These are phyloP conservation scores for Cotesia congregata DNA, from an alignment of 2,888 invertebrate species.

Conservation along the genomic window DNA sequence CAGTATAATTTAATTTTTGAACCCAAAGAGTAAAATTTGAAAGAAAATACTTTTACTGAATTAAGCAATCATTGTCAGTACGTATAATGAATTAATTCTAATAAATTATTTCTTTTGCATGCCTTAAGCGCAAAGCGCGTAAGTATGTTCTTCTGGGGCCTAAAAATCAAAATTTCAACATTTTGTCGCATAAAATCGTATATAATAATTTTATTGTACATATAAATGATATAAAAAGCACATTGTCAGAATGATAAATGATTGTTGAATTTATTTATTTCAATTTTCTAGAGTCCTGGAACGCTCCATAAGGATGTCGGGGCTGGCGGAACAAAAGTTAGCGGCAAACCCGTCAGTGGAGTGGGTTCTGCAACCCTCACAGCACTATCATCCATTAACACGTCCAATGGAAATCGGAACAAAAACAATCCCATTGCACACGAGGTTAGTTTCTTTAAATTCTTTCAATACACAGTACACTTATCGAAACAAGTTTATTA, in stretches of 20 bases:
- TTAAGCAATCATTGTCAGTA: too few species aligned
- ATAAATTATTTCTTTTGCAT: too few species aligned
- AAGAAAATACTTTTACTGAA: too few species aligned
- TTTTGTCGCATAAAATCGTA: too few species aligned
- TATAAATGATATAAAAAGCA: too few species aligned
- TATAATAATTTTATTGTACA: too few species aligned
- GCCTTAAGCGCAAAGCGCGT: too few species aligned
- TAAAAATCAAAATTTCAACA: too few species aligned
- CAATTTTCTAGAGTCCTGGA: constrained; percentile 66
- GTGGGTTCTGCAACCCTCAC: constrained; percentile 68
- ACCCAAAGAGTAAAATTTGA: too few species aligned
- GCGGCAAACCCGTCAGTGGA: constrained; percentile 67
- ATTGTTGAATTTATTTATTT: constrained; percentile 24
- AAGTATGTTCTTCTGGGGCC: too few species aligned
- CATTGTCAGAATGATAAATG: not conserved
- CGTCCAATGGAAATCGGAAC: constrained; percentile 63
- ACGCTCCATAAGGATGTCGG: constrained; percentile 70
- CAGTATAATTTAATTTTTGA: too few species aligned
- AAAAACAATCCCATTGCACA: constrained; percentile 65
- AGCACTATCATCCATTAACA: constrained; percentile 67
- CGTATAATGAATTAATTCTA: too few species aligned
- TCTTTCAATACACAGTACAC: not conserved
- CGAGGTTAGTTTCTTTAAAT: constrained; percentile 61
- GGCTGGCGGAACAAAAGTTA: constrained; percentile 67
- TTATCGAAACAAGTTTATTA: constrained; percentile 4